Evolutionary conservation across 2,113 vertebrate species (phyloP), one percentile per base, ranked within the genome.

Genomic region (Procavia capensis): DNA sequence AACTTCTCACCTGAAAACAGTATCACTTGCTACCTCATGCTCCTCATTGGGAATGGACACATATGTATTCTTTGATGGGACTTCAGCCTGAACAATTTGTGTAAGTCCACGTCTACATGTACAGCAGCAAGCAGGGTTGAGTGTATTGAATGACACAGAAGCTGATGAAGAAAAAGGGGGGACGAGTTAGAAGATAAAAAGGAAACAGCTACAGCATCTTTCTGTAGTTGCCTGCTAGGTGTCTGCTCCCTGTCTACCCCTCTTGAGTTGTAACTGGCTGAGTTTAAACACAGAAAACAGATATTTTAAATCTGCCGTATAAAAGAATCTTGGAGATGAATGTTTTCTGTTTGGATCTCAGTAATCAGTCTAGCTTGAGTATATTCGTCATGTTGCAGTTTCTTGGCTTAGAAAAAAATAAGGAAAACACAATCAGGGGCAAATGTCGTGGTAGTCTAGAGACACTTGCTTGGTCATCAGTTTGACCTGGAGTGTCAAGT

Each of bases 261-360:
- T 82, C 22, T 84, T 84, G 29, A 9, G 27, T 36, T 91, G 36
- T 74, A 50, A 87, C 20, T 36, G 41, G 64, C 66, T 84, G 17
- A 8, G 6, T n/a, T 85, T 61, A 82, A 85, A 29, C 45, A 24
- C 50, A 16, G 22, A 24, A 66, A 72, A 31, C 24, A 54, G 89
- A 68, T 95, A 27, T 79, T 88, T 93, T 85, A 59, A 78, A 95
- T 95, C 39, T 70, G 16, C 36, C 72, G 27, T 80, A 36, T 79
- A 70, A 8, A 79, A 81, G 14, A n/a, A 34, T 80, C 43, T 86
- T 78, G 68, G 19, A 88, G 45, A 70, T 31, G 39, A 83, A 41
- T 88, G 24, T 88, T 95, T 97, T 20, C 34, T 2, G 0, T 16
- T 84, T 86, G 72, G 13, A 9, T 90, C 17, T 95, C 47, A 72